A percentile compares a stretch with the other conserved stretches of the same genome.
Conservation (phyloP, 1,140 invertebrate genomes). For the Elymnias hypermnestra region DNA sequence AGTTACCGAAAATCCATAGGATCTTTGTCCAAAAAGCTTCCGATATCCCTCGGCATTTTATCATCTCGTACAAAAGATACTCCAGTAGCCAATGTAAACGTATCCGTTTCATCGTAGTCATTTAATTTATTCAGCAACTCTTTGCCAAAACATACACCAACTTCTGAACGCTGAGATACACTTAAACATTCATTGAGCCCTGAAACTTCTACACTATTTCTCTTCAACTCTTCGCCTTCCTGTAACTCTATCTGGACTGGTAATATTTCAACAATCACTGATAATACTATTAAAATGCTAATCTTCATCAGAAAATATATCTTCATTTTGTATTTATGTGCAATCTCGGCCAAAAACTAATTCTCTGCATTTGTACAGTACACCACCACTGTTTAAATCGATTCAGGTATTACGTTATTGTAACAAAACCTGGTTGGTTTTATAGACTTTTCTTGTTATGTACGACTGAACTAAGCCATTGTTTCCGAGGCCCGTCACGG, state of each 20-base stretch:
- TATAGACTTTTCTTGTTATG: conserved; percentile 72
- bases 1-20: conserved; percentile 83
- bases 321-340: conserved; percentile 20
- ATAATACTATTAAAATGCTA: conserved; percentile 27
- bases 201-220: conserved; percentile 42
- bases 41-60: conserved; percentile 71
- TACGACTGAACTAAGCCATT: conserved; percentile 70
- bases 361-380: conserved; percentile 5
- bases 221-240: conserved; percentile 49
- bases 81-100: conserved; percentile 79
- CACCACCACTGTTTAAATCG: conserved; percentile 27
- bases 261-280: conserved; percentile 38
- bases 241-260: conserved; percentile 53
- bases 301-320: conserved; percentile 6
- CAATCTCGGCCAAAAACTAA: conserved; percentile 4
- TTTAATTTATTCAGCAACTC: conserved; percentile 81
- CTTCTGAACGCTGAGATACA: conserved; percentile 51
- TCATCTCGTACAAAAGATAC: conserved; percentile 78
- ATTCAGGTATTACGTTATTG: conserved; percentile 46
- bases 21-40: conserved; percentile 81
- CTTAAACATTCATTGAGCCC: conserved; percentile 74
- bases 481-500: conserved; percentile 59
- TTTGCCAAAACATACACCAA: conserved; percentile 80
- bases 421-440: conserved; percentile 41
- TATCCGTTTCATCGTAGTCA: conserved; percentile 79